Evolutionary conservation across 2,888 invertebrate species (phyloP).

Genomic region (Lithophane socia): DNA sequence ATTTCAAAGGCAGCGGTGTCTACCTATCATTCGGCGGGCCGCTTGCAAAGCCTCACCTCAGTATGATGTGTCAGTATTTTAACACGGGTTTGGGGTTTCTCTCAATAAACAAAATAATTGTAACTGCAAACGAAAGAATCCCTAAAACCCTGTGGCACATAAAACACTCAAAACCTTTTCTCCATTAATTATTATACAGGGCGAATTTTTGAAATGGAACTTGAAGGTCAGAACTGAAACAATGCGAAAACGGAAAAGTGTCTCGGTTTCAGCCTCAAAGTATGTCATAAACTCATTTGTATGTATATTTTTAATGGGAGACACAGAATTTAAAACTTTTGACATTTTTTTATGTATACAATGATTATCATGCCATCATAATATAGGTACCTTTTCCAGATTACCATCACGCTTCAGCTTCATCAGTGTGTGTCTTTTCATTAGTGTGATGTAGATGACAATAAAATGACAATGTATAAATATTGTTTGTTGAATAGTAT

Average conservation of each 20-base stretch:
- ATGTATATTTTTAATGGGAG: not conserved
- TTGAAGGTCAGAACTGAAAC: slow-evolving; percentile 41
- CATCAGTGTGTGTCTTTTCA: slow-evolving; percentile 33
- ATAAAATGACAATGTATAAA: slow-evolving; percentile 36
- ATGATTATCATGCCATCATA: slow-evolving; percentile 2
- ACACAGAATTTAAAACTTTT: slow-evolving; percentile 2
- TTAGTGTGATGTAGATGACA: slow-evolving; percentile 41
- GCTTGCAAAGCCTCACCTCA: not conserved
- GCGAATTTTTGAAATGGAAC: slow-evolving; percentile 28
- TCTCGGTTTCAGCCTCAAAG: not conserved
- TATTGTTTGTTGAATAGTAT: slow-evolving; percentile 68
- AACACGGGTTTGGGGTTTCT: slow-evolving; percentile 13
- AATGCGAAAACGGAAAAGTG: slow-evolving; percentile 25
- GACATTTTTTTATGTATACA: not conserved
- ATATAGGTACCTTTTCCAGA: slow-evolving; percentile 37
- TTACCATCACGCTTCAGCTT: slow-evolving; percentile 31
- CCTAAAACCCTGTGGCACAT: slow-evolving; percentile 26
- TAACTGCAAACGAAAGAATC: slow-evolving; percentile 22
- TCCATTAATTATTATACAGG: slow-evolving; percentile 26
- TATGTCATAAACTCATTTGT: slow-evolving; percentile 15
- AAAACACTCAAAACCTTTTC: slow-evolving; percentile 34
- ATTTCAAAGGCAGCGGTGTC: too few relatives aligned
- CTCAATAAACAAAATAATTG: slow-evolving; percentile 35
- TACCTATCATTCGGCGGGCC: too few relatives aligned
- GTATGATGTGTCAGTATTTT: slow-evolving; percentile 10